Base-by-base conservation (phyloP, 1,140 invertebrate genomes). In the Drosophila erecta region DNA sequence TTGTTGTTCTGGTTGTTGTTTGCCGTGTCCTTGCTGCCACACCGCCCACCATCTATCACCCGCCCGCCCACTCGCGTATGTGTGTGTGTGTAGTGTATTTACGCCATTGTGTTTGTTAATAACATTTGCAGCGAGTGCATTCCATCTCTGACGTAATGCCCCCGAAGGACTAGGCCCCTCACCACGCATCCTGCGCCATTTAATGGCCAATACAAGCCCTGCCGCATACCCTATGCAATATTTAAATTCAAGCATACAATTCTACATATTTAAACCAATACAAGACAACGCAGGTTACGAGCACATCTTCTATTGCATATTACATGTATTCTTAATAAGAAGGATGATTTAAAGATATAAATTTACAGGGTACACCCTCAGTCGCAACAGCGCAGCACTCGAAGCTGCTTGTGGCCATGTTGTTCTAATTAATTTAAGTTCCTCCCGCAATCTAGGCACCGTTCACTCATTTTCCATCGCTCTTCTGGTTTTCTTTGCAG, bases 41-140 rank as follows among this genome's bases (percentile, higher is more conserved):
- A 14, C 33, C 55, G 24, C 49, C 35, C 41, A 15, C 14, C 14
- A 14, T 24, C 43, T 10, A 30, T 20, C 56, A 15, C 30, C 11
- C 24, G 4, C 22, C 5, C 27, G 1, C 30, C 30, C 30, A 30
- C 30, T 10, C 8, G 8, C 30, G 8, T 8, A 8, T 30, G 56
- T 50, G 56, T 53, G 40, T 40, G 38, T 35, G 50, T 55, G 54
- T 65, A n/a, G 22, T 55, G 57, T 79, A 76, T 76, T 79, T 80
- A 80, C 75, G 71, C 64, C 77, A 51, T 61, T 62, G 62, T 79
- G 77, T 79, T 79, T 79, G 77, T 79, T 79, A 79, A 79, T 79
- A 79, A 70, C 77, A 79, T 74, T 79, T 79, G 77, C 76, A 79
- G 61, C 77, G 58, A 79, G 71, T 79, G 76, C 77, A 79, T 80